Evolutionary conservation across 2,888 invertebrate species (phyloP).

Genomic region (Eristalis tenax): DNA sequence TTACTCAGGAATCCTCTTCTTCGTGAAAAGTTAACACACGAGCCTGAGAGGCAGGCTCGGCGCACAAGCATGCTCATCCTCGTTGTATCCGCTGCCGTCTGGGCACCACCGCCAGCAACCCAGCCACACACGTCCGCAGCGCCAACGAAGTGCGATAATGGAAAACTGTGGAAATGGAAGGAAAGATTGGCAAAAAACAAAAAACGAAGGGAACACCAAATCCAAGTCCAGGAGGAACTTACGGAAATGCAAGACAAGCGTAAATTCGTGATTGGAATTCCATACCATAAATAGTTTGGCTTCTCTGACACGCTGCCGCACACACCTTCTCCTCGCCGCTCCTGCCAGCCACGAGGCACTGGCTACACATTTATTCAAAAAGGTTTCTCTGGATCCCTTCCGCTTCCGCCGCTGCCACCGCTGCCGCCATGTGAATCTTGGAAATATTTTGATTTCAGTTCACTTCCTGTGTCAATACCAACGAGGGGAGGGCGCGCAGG

Average conservation of each 20-base stretch:
- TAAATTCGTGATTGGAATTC: conserved; percentile 67
- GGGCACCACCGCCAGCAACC: background rate
- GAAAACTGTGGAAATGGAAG: conserved; percentile 40
- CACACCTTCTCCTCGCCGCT: background rate
- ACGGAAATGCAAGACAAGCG: conserved; percentile 61
- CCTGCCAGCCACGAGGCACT: background rate
- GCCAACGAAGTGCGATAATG: conserved; percentile 63
- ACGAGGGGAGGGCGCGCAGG: background rate
- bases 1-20: conserved; percentile 39
- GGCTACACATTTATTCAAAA: conserved; percentile 6
- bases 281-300: conserved; percentile 43
- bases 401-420: background rate
- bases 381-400: conserved; percentile 10
- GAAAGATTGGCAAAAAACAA: conserved; percentile 5
- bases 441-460: background rate
- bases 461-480: conserved; percentile 17
- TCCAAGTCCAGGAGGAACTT: conserved; percentile 36
- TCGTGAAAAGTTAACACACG: conserved; percentile 20
- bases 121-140: conserved; percentile 29
- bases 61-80: background rate
- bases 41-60: background rate
- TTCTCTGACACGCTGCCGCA: conserved; percentile 8
- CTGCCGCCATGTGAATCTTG: background rate
- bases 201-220: background rate
- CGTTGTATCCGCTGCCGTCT: background rate